phyloP scores from a whole-genome alignment of 2,888 invertebrate genomes.

The Chamaedrilus cognettii region DNA sequence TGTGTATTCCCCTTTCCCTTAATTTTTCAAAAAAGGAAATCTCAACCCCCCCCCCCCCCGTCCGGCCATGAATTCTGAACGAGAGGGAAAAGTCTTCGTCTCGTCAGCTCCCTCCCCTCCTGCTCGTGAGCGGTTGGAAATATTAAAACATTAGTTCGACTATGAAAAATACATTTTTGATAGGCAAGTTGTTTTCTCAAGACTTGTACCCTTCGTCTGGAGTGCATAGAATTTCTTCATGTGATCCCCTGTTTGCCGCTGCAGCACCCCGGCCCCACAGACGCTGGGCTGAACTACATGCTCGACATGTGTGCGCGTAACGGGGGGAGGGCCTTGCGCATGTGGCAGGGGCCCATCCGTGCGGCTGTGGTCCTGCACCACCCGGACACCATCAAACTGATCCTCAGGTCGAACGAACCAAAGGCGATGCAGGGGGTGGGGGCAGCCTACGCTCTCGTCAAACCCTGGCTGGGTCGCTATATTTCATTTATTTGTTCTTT shows the following conservation, averaged over 20 bases:
- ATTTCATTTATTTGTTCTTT: too few relatives aligned
- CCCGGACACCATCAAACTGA: conserved; percentile 8
- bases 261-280: conserved; percentile 14
- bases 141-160: too few relatives aligned
- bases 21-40: too few relatives aligned
- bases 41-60: too few relatives aligned
- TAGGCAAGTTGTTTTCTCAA: too few relatives aligned
- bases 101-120: too few relatives aligned
- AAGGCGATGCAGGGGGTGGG: neutral
- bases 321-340: neutral
- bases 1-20: too few relatives aligned
- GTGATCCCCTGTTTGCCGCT: too few relatives aligned
- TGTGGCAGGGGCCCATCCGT: conserved; percentile 13
- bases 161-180: too few relatives aligned
- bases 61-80: too few relatives aligned
- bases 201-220: neutral
- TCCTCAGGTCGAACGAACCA: conserved; percentile 1
- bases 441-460: neutral
- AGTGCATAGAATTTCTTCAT: neutral
- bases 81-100: too few relatives aligned
- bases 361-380: conserved; percentile 2
- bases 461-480: neutral
- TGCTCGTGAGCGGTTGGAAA: too few relatives aligned
- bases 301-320: neutral
- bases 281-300: conserved; percentile 3